Base-by-base conservation (phyloP, 92 coral and sea anemone genomes). In the Actinernus sp. region DNA sequence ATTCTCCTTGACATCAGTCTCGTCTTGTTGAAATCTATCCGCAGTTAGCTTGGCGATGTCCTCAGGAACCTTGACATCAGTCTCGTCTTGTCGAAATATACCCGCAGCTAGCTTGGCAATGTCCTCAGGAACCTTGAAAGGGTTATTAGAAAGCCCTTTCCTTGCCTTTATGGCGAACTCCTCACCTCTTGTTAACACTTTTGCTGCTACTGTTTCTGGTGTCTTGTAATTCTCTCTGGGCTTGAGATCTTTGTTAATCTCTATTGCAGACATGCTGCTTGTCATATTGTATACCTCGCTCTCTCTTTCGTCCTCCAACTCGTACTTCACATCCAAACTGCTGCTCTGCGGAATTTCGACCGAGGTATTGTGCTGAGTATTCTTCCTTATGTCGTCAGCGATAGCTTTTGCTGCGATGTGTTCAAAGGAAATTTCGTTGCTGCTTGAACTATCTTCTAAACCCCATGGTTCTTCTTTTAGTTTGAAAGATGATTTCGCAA, bases 111-210 rank as follows among this genome's bases (percentile, higher is more conserved):
- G 27, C 5, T 32, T 22, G 2, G 62, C 65, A 29, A 83, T 55
- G 40, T 74, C 67, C 2, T 83, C 79, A 10, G 83, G 83, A 3
- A 59, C 47, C 23, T n/a, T n/a, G n/a, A n/a, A n/a, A n/a, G n/a
- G n/a, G n/a, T n/a, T n/a, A n/a, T n/a, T n/a, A n/a, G n/a, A n/a
- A n/a, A n/a, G n/a, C n/a, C n/a, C n/a, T n/a, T n/a, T n/a, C n/a
- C n/a, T n/a, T n/a, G n/a, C n/a, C n/a, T n/a, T n/a, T n/a, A n/a
- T n/a, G n/a, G n/a, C n/a, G n/a, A n/a, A n/a, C n/a, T n/a, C n/a
- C n/a, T n/a, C n/a, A n/a, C n/a, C n/a, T n/a, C n/a, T n/a, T n/a
- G n/a, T n/a, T n/a, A n/a, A n/a, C n/a, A n/a, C 11, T n/a, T n/a
- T n/a, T n/a, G n/a, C n/a, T n/a, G n/a, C n/a, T n/a, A n/a, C n/a